Conservation (phyloP, 1,140 invertebrate species). For the Anadara kagoshimensis region DNA sequence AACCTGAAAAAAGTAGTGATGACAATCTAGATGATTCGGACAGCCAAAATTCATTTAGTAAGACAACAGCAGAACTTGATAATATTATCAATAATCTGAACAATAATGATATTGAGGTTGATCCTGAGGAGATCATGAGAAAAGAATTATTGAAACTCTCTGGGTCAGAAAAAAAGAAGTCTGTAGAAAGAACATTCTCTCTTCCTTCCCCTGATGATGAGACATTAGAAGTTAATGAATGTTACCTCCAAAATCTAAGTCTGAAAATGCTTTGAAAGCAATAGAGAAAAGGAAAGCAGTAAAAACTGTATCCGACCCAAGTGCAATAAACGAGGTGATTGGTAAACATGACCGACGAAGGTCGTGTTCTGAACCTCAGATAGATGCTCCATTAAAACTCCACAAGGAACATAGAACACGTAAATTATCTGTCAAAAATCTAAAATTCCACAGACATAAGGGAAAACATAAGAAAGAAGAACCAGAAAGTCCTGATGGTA, state of each 20-base stretch:
- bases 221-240: neutral
- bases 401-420: conserved; percentile 23
- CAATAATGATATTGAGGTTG: neutral
- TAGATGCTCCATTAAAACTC: neutral
- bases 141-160: conserved; percentile 1
- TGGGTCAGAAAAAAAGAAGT: neutral
- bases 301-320: conserved; percentile 36
- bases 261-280: neutral
- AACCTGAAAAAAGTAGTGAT: conserved; percentile 18
- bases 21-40: neutral
- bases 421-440: conserved; percentile 29
- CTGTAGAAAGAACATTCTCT: conserved; percentile 3
- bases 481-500: conserved; percentile 10
- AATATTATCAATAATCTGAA: conserved; percentile 32
- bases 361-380: conserved; percentile 44
- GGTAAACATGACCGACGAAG: conserved; percentile 11
- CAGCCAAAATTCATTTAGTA: no score
- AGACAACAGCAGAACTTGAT: conserved; percentile 30
- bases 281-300: conserved; percentile 22
- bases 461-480: conserved; percentile 19
- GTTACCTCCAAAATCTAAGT: neutral
- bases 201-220: neutral
- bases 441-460: conserved; percentile 34
- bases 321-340: neutral
- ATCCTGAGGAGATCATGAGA: conserved; percentile 9